Base-by-base conservation (phyloP, 2,888 invertebrate genomes). In the Chymomyza fuscimana region DNA sequence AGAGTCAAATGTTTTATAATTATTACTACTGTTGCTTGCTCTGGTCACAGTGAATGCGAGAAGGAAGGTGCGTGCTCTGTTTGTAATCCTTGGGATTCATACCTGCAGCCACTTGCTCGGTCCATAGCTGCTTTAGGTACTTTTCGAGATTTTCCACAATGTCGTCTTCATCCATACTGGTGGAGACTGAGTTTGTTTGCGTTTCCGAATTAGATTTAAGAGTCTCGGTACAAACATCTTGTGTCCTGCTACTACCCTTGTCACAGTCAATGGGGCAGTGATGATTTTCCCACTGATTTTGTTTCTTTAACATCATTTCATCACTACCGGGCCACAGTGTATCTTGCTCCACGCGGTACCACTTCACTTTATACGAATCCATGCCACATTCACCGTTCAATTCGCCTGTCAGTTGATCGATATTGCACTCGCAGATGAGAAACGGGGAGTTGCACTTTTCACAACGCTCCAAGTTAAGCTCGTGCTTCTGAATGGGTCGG, bases 241-340 rank as follows among this genome's bases (percentile, higher is more conserved):
- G 67, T 32, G 72, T 58, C 10, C 77, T 80, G 65, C 73, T 77
- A 6, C 63, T 66, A 36, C 63, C 70, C 40, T 73, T 72, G 22
- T 70, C 54, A 62, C 90, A 89, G 63, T 89, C 89, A 9, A 90
- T 73, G n/a, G 90, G 90, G 2, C 90, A 90, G 66, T 90, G 87
- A 66, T 90, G 89, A 32, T 84, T 73, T 67, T 81, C 77, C 70
- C 80, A 84, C 15, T 86, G 81, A 46, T 70, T 63, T 0, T 70
- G 56, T 63, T 67, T 74, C 19, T 70, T 76, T 56, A 60, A 73
- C 1, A 59, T 67, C 2, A 22, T 16, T 5, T 67, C 60, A 5
- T 65, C 63, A n/a, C 36, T 54, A 12, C 3, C 29, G 3, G 7
- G 12, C 1, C 63, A n/a, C 5, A 69, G 61, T 16, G 58, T 63